Evolutionary conservation across 2,113 vertebrate species (phyloP), one percentile per base, ranked within the genome.

Genomic region (Patagioenas fasciata): DNA sequence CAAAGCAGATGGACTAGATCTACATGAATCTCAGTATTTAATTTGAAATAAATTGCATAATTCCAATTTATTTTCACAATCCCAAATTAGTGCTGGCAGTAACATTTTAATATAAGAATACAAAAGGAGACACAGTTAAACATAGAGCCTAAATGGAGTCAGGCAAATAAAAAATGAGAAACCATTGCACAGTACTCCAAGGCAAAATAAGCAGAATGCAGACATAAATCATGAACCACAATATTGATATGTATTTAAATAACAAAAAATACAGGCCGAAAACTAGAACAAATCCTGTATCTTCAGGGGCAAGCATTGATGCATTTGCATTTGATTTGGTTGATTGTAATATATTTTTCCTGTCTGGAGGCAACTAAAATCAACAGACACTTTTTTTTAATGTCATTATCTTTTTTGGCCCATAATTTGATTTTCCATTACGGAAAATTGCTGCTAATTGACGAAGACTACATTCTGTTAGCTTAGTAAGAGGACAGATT

Each of bases 1-100:
- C 56, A 89, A 89, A 93, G 29, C 32, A 95, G 69, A 74, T 89
- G 75, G 64, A 87, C 73, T 92, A 84, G 34, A 84, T 79, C 65
- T 83, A 81, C 38, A 78, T 53, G 38, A 92, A 87, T 80, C 42
- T 74, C 53, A 56, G 31, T 74, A 26, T 72, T 95, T 89, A 95
- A 92, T 92, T 89, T 89, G 29, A 93, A 89, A 91, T 48, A 91
- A 92, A 84, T 81, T 62, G 4, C 13, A 56, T 80, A 56, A 64
- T 84, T 92, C 38, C 3, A 48, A 78, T 85, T 85, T 88, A 85
- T 95, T 95, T 77, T 83, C 56, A 78, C 26, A 70, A 70, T 78
- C 36, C 75, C 17, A 61, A 44, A 11, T 91, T 84, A 78, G 14
- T 64, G 19, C 19, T 91, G 42, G 34, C 20, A 53, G 38, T 71